Conservation (phyloP, 1,140 invertebrate species). For the Aphelenchoides fujianensis region DNA sequence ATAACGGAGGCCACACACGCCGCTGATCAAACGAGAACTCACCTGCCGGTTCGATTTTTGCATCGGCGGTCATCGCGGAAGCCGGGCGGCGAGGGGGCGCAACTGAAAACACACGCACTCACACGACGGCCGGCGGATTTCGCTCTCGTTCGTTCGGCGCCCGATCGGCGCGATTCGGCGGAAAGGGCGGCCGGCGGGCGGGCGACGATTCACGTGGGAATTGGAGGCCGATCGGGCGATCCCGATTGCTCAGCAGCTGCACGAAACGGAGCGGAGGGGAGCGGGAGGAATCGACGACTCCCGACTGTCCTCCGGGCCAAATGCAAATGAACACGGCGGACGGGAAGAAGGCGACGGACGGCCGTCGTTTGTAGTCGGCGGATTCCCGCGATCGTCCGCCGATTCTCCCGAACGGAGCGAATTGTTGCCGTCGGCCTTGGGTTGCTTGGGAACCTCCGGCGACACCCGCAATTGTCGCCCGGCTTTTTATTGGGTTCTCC, state of each 20-base stretch:
- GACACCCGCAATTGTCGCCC: too few species aligned
- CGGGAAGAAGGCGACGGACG: too few species aligned
- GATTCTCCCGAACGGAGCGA: not conserved
- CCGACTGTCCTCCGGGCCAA: not conserved
- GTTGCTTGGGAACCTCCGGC: too few species aligned
- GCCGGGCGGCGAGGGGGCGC: not conserved
- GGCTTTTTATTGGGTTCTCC: constrained; percentile 2
- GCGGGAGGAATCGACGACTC: not conserved
- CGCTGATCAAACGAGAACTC: too few species aligned
- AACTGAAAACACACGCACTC: not conserved
- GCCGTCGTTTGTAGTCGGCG: not conserved
- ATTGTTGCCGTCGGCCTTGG: too few species aligned
- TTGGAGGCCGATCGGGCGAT: too few species aligned
- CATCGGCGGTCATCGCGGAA: not conserved
- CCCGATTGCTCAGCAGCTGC: not conserved
- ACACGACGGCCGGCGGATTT: too few species aligned
- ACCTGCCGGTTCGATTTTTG: not conserved
- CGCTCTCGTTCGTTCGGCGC: not conserved
- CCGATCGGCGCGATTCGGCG: not conserved
- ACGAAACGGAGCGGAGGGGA: not conserved
- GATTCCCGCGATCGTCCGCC: not conserved
- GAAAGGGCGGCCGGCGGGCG: not conserved
- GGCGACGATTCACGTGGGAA: too few species aligned
- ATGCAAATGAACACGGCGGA: not conserved
- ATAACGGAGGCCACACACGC: too few species aligned